Percentiles rank a stretch among this genome's conserved stretches.
Evolutionary conservation across 2,797 vertebrate genomes (phyloP).

Genomic region (Sebastes nivosus): DNA sequence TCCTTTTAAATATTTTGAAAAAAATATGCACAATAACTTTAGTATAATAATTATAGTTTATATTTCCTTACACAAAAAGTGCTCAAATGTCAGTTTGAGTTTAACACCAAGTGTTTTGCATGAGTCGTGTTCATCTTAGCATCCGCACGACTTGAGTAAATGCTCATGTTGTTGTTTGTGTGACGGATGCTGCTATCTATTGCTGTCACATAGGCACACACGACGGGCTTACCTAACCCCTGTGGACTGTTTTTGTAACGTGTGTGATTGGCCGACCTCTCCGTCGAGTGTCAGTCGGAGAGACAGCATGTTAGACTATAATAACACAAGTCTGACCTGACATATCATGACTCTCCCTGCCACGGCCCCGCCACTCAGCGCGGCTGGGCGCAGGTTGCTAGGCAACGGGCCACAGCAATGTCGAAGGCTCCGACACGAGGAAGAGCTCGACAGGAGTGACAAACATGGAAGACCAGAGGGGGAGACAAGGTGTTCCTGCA

Average conservation of each 20-base stretch:
- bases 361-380: slow-evolving; percentile 58
- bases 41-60: background rate
- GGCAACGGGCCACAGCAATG: slow-evolving; percentile 70
- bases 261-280: slow-evolving; percentile 49
- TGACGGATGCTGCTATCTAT: slow-evolving; percentile 21
- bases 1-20: background rate
- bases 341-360: slow-evolving; percentile 68
- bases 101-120: background rate
- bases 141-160: background rate
- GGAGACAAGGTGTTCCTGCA: slow-evolving; percentile 54
- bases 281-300: slow-evolving; percentile 58
- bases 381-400: slow-evolving; percentile 75
- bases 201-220: slow-evolving; percentile 23
- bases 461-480: slow-evolving; percentile 50
- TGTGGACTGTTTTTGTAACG: slow-evolving; percentile 35
- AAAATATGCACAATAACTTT: background rate
- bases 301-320: slow-evolving; percentile 70
- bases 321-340: slow-evolving; percentile 80
- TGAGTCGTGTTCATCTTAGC: background rate
- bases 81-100: background rate
- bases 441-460: slow-evolving; percentile 51
- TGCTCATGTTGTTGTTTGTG: background rate
- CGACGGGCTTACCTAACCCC: slow-evolving; percentile 42
- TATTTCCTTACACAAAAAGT: background rate
- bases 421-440: slow-evolving; percentile 42